Percentiles rank a stretch among this genome's conserved stretches.
Evolutionary conservation across 2,888 invertebrate species (phyloP).

Genomic region (Lumbricus terrestris): DNA sequence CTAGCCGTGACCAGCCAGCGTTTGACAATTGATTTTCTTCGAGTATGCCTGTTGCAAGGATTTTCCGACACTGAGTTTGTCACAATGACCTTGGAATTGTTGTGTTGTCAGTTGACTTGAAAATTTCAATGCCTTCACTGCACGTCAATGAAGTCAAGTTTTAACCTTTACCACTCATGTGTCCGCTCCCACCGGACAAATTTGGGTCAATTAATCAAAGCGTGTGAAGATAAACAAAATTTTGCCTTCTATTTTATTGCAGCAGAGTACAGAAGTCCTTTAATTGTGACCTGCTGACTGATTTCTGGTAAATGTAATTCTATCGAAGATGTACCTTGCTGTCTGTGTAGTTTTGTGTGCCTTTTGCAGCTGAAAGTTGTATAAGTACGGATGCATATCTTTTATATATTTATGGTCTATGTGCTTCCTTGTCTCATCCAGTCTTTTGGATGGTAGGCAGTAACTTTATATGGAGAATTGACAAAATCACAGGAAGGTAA

Average conservation of each 20-base stretch:
- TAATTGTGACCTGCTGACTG: neutral
- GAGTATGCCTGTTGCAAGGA: too few relatives aligned
- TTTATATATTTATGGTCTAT: neutral
- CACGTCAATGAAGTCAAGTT: neutral
- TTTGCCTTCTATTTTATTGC: neutral
- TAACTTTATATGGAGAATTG: neutral
- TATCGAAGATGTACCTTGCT: neutral
- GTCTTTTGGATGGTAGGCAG: neutral
- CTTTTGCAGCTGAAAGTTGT: neutral
- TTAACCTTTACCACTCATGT: too few relatives aligned
- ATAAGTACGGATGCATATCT: neutral
- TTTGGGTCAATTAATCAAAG: too few relatives aligned
- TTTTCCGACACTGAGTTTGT: too few relatives aligned
- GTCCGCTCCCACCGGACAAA: too few relatives aligned
- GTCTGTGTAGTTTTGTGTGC: neutral
- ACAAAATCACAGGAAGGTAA: neutral
- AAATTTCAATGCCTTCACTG: neutral
- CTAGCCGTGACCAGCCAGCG: too few relatives aligned
- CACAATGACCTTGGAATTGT: too few relatives aligned
- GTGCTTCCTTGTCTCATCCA: neutral
- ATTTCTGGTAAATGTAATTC: neutral
- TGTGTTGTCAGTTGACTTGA: neutral
- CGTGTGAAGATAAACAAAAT: neutral
- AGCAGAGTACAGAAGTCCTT: neutral
- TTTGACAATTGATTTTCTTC: too few relatives aligned